These are phyloP conservation scores for Nasonia oneida DNA, from an alignment of 2,888 invertebrate genomes.

Conservation along the genomic window DNA sequence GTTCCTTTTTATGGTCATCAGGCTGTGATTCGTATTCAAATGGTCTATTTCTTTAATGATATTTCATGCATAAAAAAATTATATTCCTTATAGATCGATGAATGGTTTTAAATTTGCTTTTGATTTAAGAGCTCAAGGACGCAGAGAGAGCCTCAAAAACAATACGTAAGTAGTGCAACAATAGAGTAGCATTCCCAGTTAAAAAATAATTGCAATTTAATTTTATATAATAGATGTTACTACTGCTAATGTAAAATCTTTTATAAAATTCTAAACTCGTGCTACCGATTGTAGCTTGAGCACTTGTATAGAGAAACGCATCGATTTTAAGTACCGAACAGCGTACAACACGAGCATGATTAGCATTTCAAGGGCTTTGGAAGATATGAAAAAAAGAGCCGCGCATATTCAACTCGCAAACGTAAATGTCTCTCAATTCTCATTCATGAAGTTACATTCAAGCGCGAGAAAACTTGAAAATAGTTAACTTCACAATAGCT, in stretches of 20 bases:
- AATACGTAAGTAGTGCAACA: conserved; percentile 82
- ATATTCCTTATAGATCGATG: conserved; percentile 15
- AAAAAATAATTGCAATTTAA: no score
- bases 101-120: conserved; percentile 12
- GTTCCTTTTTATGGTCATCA: conserved; percentile 1
- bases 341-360: no score
- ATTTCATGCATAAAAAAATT: conserved; percentile 34
- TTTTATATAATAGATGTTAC: no score
- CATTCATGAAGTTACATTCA: conserved; percentile 20
- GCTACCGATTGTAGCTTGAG: background rate
- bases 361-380: no score
- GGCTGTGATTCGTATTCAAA: background rate
- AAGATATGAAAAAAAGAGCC: no score
- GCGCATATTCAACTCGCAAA: no score
- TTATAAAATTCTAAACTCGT: background rate
- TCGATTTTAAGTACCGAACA: background rate
- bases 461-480: background rate
- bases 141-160: conserved; percentile 91
- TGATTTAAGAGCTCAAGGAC: conserved; percentile 91
- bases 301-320: background rate
- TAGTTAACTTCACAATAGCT: background rate
- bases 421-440: background rate
- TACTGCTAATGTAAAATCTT: background rate
- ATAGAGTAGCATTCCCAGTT: conserved; percentile 72
- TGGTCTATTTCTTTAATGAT: background rate